phyloP scores from a whole-genome alignment of 2,888 invertebrate genomes.

The Thelaira solivaga region DNA sequence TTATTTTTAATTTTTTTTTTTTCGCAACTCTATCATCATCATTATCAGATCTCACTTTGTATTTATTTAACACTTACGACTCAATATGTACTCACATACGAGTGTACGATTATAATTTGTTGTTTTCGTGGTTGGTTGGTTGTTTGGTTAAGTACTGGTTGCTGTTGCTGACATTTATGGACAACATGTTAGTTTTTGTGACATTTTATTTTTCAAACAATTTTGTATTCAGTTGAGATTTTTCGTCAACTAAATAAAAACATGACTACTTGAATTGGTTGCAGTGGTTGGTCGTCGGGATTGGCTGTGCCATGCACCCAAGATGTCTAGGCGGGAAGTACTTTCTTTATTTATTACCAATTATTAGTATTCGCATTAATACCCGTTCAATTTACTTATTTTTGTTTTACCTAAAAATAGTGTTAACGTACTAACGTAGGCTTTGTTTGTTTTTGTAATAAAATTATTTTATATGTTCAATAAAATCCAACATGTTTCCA shows the following conservation, averaged over 20 bases:
- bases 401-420: background rate
- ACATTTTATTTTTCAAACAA: constrained; percentile 32
- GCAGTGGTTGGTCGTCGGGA: background rate
- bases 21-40: background rate
- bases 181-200: constrained; percentile 45
- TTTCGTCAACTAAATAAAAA: background rate
- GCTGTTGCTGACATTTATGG: constrained; percentile 27
- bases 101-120: no score
- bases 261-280: constrained; percentile 6
- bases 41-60: background rate
- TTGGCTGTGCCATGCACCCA: constrained; percentile 10
- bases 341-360: constrained; percentile 54
- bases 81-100: background rate
- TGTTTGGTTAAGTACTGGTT: background rate
- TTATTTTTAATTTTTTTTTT: background rate
- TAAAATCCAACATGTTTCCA: constrained; percentile 12
- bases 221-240: constrained; percentile 11
- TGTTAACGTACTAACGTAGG: background rate
- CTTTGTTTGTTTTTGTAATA: constrained; percentile 1
- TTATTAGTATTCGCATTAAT: constrained; percentile 30
- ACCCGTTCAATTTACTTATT: constrained; percentile 14
- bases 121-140: constrained; percentile 17
- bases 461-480: constrained; percentile 21
- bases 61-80: constrained; percentile 30
- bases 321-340: constrained; percentile 57